These are phyloP conservation scores for Didymodactylos carnosus DNA, from an alignment of 2,888 invertebrate genomes.

Conservation along the genomic window DNA sequence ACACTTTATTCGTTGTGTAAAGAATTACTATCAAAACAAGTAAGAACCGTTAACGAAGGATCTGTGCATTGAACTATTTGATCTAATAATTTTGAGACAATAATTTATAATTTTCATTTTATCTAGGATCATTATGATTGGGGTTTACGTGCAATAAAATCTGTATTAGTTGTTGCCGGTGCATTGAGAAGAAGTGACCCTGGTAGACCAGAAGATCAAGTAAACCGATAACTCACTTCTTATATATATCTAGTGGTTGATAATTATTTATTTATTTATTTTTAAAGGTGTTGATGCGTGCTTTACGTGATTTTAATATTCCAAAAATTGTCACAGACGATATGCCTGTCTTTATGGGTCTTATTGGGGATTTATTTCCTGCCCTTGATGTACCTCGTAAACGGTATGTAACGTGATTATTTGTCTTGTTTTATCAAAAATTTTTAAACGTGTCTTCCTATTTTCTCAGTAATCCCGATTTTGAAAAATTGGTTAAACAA, in stretches of 20 bases:
- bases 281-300: constrained; percentile 77
- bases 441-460: too few species aligned
- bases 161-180: constrained; percentile 81
- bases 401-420: too few species aligned
- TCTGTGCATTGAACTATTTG: too few species aligned
- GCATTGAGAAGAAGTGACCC: constrained; percentile 81
- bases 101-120: too few species aligned
- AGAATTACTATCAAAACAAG: constrained; percentile 62
- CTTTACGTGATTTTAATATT: constrained; percentile 78
- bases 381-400: constrained; percentile 83
- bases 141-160: constrained; percentile 85
- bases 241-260: too few species aligned
- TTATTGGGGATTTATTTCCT: constrained; percentile 83
- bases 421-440: too few species aligned
- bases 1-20: constrained; percentile 81
- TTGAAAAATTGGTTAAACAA: constrained; percentile 77
- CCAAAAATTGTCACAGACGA: constrained; percentile 86
- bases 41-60: too few species aligned
- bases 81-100: neutral
- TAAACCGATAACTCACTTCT: too few species aligned
- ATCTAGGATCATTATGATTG: constrained; percentile 67
- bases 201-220: constrained; percentile 81
- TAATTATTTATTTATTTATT: too few species aligned
- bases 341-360: constrained; percentile 83
- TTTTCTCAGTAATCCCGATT: constrained; percentile 62